Evolutionary conservation across 1,140 invertebrate species (phyloP), one percentile per base, ranked within the genome.

Genomic region (Oncopeltus fasciatus): DNA sequence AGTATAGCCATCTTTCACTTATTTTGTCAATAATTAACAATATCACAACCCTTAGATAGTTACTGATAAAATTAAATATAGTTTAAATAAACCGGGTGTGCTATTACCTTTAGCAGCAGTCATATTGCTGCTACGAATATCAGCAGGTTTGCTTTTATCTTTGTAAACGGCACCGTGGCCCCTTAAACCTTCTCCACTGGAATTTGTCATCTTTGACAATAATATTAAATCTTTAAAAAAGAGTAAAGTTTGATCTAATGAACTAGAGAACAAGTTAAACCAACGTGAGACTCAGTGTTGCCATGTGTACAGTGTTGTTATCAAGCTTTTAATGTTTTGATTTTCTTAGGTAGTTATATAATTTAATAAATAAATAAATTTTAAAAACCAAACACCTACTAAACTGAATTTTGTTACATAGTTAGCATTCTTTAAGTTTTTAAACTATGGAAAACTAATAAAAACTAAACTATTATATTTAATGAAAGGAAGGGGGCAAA

Each of bases 91-190:
- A 61, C n/a, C 38, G 57, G 60, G 63, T 61, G 47, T 61, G 29
- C 56, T n/a, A 61, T 76, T 81, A 95, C 93, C 91, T 88, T 99
- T 99, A 26, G 93, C 95, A 66, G 96, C 96, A 74, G 86, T 85
- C 65, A 99, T 98, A 73, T 99, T 99, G 69, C 92, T 96, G 62
- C 81, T 79, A 53, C 96, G 83, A 71, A 99, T 95, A 78, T 96
- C 92, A 16, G 83, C 81, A 14, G 94, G 94, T 77, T 97, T 97
- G 69, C 87, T 91, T 81, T 93, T 95, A 75, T 91, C 87, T 74
- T 88, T 88, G 69, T 87, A 91, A 43, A 80, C 80, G 18, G 75
- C 70, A 60, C 59, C 46, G 64, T 68, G 66, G 21, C 68, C 59
- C 68, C 69, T 72, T 61, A 67, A 69, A 38, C 66, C 67, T 69